phyloP scores from a whole-genome alignment of 2,888 invertebrate species.

The Falcaria lacertinaria region DNA sequence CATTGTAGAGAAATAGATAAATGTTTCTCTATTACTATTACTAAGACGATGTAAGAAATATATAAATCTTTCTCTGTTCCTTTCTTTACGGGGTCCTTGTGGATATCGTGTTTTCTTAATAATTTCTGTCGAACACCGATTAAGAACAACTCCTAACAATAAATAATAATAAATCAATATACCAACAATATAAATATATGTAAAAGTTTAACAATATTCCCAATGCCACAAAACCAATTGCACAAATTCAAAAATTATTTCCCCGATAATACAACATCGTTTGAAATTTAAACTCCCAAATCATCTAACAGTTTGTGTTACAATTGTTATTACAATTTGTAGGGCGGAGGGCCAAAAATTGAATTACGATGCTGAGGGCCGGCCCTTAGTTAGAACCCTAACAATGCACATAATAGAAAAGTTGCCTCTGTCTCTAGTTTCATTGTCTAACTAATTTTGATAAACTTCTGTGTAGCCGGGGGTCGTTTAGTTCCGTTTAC shows the following conservation, averaged over 20 bases:
- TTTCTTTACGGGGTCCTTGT: no score
- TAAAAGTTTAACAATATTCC: not conserved
- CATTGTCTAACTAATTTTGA: constrained; percentile 1
- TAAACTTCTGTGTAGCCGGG: not conserved
- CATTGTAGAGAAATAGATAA: no score
- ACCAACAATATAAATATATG: no score
- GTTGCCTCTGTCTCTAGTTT: not conserved
- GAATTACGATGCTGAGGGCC: not conserved
- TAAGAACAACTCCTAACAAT: no score
- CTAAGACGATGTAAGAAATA: no score
- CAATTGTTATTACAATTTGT: constrained; percentile 2
- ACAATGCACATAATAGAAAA: constrained; percentile 2
- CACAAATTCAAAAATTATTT: not conserved
- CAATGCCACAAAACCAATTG: not conserved
- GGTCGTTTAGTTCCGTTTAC: not conserved
- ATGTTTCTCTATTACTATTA: no score
- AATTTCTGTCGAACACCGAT: no score
- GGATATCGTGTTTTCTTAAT: no score
- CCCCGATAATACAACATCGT: not conserved
- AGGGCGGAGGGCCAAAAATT: not conserved
- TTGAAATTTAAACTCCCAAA: not conserved
- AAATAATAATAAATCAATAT: no score
- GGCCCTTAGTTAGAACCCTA: not conserved
- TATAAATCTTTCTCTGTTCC: no score
- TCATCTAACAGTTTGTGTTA: not conserved